Percentiles rank a stretch among this genome's conserved stretches.
Evolutionary conservation across 2,888 invertebrate genomes (phyloP).

Genomic region (Conomelus anceps): DNA sequence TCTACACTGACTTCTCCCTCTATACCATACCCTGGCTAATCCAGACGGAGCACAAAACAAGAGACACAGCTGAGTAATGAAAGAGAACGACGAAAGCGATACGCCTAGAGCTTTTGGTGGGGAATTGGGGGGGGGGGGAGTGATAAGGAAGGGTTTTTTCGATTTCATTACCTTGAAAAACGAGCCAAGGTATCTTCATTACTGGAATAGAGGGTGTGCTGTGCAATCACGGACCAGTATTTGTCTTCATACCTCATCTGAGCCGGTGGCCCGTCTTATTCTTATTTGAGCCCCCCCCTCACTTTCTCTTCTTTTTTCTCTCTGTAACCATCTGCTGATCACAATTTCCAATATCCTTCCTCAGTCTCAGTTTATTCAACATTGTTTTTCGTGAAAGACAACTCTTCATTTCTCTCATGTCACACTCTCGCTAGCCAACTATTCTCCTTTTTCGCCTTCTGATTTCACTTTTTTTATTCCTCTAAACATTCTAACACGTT

Average conservation of each 20-base stretch:
- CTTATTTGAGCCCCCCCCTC: background rate
- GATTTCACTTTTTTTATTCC: background rate
- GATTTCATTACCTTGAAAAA: background rate
- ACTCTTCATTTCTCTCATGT: background rate
- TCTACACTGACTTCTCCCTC: background rate
- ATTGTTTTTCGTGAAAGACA: background rate
- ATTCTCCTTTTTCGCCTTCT: too few species aligned
- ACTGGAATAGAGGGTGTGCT: background rate
- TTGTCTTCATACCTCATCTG: background rate
- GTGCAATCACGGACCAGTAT: background rate
- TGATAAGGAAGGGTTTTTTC: background rate
- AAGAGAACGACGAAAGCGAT: background rate
- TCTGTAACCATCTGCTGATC: background rate
- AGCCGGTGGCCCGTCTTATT: background rate
- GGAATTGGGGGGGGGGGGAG: background rate
- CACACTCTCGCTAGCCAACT: background rate
- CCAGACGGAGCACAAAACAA: background rate
- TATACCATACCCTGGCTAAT: background rate
- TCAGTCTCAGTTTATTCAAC: too few species aligned
- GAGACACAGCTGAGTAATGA: background rate
- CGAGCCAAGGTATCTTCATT: background rate
- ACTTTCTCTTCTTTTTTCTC: background rate
- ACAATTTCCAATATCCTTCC: background rate
- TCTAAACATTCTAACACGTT: too few species aligned
- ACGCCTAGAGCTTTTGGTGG: background rate